Evolutionary conservation across 2,113 vertebrate species (phyloP).

Genomic region (Scopus umbretta): DNA sequence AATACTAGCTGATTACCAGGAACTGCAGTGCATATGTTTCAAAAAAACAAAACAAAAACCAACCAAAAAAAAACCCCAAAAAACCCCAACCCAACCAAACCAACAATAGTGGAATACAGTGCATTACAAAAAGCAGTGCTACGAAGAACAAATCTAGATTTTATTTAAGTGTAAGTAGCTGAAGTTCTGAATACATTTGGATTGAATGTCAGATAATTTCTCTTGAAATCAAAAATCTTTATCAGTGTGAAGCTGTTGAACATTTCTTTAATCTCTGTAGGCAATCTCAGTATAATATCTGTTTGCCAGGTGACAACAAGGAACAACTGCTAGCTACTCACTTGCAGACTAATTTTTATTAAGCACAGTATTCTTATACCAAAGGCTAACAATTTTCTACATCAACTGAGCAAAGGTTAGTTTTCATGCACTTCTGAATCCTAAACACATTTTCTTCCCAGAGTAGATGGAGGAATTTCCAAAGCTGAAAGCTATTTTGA

Average conservation of each 20-base stretch:
- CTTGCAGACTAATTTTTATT: neutral
- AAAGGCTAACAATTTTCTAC: slow-evolving; percentile 8
- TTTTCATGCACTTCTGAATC: slow-evolving; percentile 34
- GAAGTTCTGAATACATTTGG: neutral
- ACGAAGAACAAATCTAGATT: neutral
- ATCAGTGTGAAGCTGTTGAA: neutral
- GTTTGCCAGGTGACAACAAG: neutral
- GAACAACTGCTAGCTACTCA: neutral
- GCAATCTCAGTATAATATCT: neutral
- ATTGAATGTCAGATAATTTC: neutral
- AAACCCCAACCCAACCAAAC: neutral
- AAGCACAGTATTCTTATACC: neutral
- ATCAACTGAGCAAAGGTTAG: slow-evolving; percentile 28
- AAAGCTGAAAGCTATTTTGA: slow-evolving; percentile 66
- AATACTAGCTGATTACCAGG: neutral
- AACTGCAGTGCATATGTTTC: neutral
- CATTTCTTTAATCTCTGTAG: neutral
- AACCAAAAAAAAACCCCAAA: too few relatives aligned
- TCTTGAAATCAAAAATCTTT: neutral
- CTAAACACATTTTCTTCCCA: slow-evolving; percentile 23
- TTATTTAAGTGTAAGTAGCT: neutral
- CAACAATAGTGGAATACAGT: neutral
- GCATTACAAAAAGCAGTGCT: neutral
- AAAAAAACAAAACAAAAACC: neutral
- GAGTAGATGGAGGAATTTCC: slow-evolving; percentile 57